Evolutionary conservation across 37 sponge, comb jelly and placozoan genomes (phyloP).

Genomic region (Cladorhizidae sp.): DNA sequence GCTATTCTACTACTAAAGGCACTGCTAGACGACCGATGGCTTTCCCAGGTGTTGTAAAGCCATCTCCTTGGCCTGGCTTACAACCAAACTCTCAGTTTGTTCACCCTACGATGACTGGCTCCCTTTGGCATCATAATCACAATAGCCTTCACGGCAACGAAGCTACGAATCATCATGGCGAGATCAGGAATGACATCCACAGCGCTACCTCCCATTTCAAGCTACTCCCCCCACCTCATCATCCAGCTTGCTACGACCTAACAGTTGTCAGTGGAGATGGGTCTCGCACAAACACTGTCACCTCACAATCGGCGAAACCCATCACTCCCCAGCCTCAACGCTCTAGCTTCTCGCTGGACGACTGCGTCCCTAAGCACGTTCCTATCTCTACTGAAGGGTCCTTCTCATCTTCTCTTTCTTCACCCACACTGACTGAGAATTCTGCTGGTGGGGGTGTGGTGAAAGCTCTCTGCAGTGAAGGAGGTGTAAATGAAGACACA

Average conservation of each 20-base stretch:
- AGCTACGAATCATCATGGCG: background rate
- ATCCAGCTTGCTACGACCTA: background rate
- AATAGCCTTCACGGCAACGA: background rate
- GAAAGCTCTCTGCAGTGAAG: background rate
- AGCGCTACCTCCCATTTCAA: conserved; percentile 13
- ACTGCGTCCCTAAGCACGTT: background rate
- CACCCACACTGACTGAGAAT: background rate
- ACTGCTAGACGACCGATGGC: conserved; percentile 12
- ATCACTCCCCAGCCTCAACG: too few relatives aligned
- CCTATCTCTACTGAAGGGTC: background rate
- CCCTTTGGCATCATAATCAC: conserved; percentile 8
- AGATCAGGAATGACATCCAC: background rate
- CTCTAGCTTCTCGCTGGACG: background rate
- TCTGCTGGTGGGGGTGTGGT: background rate
- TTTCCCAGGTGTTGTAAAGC: conserved; percentile 25
- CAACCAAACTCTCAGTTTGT: conserved; percentile 9
- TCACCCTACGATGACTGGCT: background rate
- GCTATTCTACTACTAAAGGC: conserved; percentile 16
- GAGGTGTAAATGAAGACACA: background rate
- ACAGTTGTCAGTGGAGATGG: too few relatives aligned
- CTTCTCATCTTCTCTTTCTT: background rate
- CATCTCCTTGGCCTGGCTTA: conserved; percentile 2
- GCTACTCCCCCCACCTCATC: background rate
- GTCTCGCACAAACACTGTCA: too few relatives aligned
- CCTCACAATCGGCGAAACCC: too few relatives aligned